Base-by-base conservation (phyloP, 2,113 vertebrate species). In the Rhea americana region DNA sequence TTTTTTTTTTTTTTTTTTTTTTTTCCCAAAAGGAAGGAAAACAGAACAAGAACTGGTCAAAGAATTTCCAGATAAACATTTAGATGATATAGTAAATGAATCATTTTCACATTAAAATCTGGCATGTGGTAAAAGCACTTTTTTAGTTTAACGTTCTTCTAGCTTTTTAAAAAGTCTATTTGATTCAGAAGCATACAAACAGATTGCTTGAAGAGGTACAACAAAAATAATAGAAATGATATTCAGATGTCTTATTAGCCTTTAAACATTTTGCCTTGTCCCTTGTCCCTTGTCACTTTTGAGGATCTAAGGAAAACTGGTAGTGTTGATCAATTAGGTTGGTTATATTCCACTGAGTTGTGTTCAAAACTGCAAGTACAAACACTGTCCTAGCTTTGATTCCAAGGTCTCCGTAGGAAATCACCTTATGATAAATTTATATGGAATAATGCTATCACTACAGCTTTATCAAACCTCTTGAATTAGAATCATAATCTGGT, bases 1-100 rank as follows among this genome's bases (percentile, higher is more conserved):
- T 1, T 3, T 37, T 35, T 9, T 12, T 1, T 3, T 37, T 35
- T 9, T 1, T 1, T 37, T 35, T 9, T 1, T 3, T 37, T 35
- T 9, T 45, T 45, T 15, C 14, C 13, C 25, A 17, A 6, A 39
- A 11, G 17, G 1, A 32, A 43, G 1, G 11, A 48, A 58, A 66
- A 12, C 7, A n/a, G 6, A 53, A 10, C 4, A 21, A 58, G 1
- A 67, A 80, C 4, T 22, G 2, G 3, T 59, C 10, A 30, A 63
- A 91, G 62, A 71, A 63, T 24, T 6, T 12, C 8, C 15, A 62
- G 15, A 26, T 41, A 55, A 7, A 3, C 2, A 6, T 53, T 67
- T 58, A 51, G 7, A 39, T 28, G 83, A 84, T 12, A 26, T 8
- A 75, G 4, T 0, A 32, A 85, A 61, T 68, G 62, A 13, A 58